Evolutionary conservation across 2,888 invertebrate genomes (phyloP), one percentile per base, ranked within the genome.

Genomic region (Nomada fabriciana): DNA sequence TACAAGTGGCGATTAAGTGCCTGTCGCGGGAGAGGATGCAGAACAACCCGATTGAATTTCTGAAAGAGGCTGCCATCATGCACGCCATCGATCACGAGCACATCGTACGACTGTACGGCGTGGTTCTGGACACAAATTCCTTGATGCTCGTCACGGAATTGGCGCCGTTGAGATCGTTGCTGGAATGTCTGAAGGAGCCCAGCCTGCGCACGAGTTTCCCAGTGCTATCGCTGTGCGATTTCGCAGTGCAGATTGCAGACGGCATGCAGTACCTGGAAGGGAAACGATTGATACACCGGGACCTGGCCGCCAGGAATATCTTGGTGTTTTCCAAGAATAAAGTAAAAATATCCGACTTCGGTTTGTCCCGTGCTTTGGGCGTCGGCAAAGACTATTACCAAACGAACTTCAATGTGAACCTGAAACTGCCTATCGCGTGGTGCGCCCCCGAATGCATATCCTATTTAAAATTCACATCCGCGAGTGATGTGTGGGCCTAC

Each of bases 301-400:
- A 99, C 94, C 95, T 99, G 91, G 99, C 99, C 2, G 99, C 99
- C 47, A 95, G 99, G 89, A 99, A 99, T 94, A 99, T 99, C 89
- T 96, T 99, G 89, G 99, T 99, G 0, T 99, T 99, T 94, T 97
- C 97, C 80, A 98, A 98, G 94, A 97, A 98, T 92, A 98, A 97
- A 95, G 99, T 99, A 9, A 99, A 99, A 95, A 99, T 99, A 85
- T 99, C 99, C 0, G 99, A 99, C 93, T 99, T 99, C 94, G 99
- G 99, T 5, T 94, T 99, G 71, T 99, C 99, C 0, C 96, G 99
- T 73, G 99, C 99, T 0, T 94, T 99, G 72, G 99, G 99, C 2
- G 98, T 98, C 65, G 99, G 99, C 43, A 99, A 99, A 94, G 99
- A 99, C 94, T 99, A 99, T 93, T 99, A 99, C 93, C 98, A 99